A percentile compares a stretch with the other conserved stretches of the same genome.
Evolutionary conservation across 2,888 invertebrate genomes (phyloP).

Genomic region (Lymantria dispar): DNA sequence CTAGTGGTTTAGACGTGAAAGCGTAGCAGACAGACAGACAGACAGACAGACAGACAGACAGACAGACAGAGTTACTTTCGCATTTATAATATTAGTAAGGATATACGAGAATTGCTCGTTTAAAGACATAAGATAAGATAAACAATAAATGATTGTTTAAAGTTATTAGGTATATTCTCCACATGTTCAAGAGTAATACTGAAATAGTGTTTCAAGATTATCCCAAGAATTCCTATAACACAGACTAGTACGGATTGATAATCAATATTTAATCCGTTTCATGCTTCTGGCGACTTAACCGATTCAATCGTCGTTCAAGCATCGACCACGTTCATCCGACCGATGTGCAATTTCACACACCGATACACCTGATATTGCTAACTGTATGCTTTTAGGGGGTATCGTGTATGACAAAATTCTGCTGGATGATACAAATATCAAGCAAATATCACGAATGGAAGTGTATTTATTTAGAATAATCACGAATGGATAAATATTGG

Average conservation of each 20-base stretch:
- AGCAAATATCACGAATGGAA: constrained; percentile 27
- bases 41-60: too few relatives aligned
- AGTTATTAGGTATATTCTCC: too few relatives aligned
- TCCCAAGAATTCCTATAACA: constrained; percentile 4
- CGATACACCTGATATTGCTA: constrained; percentile 60
- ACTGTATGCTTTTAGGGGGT: constrained; percentile 37
- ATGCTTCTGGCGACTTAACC: constrained; percentile 26
- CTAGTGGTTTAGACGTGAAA: too few relatives aligned
- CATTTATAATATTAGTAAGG: too few relatives aligned
- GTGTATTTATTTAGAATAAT: too few relatives aligned
- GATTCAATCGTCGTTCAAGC: constrained; percentile 38
- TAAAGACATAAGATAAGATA: too few relatives aligned
- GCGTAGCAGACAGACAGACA: too few relatives aligned
- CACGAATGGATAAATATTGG: constrained; percentile 19
- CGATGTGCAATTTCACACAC: constrained; percentile 65
- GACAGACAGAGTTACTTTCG: too few relatives aligned
- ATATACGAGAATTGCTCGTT: too few relatives aligned
- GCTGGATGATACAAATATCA: constrained; percentile 30
- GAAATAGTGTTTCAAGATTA: background rate
- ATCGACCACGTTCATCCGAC: constrained; percentile 32
- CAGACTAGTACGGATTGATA: constrained; percentile 5
- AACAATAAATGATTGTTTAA: too few relatives aligned
- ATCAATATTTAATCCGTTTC: constrained; percentile 25
- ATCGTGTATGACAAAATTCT: constrained; percentile 41
- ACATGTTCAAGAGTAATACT: too few relatives aligned